Evolutionary conservation across 2,797 vertebrate genomes (phyloP).

Genomic region (Tympanoctomys barrerae): DNA sequence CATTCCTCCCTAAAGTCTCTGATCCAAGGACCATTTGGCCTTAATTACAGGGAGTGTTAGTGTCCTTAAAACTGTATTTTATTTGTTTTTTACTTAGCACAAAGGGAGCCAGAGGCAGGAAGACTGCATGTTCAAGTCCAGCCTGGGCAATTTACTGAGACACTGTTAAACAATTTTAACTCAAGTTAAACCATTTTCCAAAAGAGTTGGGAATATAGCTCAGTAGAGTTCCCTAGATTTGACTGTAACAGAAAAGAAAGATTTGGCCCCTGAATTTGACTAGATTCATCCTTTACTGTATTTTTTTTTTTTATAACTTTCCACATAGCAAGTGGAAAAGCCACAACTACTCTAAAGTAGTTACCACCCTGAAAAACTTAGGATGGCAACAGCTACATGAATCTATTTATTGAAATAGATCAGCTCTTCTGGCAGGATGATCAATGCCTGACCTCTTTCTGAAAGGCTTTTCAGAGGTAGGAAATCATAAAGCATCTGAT

Average conservation of each 20-base stretch:
- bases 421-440: slow-evolving; percentile 89
- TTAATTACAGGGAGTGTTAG: neutral
- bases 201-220: neutral
- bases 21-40: neutral
- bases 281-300: slow-evolving; percentile 73
- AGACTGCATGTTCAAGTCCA: neutral
- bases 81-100: neutral
- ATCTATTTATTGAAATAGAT: slow-evolving; percentile 89
- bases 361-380: slow-evolving; percentile 88
- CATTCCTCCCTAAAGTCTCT: no score
- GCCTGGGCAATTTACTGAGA: neutral
- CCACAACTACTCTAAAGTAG: slow-evolving; percentile 91
- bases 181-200: neutral
- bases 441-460: slow-evolving; percentile 82
- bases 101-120: neutral
- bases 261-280: slow-evolving; percentile 84
- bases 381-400: slow-evolving; percentile 90
- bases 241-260: neutral
- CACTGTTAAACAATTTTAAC: neutral
- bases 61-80: neutral
- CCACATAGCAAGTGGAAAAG: slow-evolving; percentile 10
- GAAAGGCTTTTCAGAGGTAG: slow-evolving; percentile 72
- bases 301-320: slow-evolving; percentile 58
- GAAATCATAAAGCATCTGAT: slow-evolving; percentile 66
- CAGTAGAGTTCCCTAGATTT: neutral